Percentiles rank a stretch among this genome's conserved stretches.
phyloP scores from a whole-genome alignment of 2,797 vertebrate genomes.

The Bucorvus abyssinicus region DNA sequence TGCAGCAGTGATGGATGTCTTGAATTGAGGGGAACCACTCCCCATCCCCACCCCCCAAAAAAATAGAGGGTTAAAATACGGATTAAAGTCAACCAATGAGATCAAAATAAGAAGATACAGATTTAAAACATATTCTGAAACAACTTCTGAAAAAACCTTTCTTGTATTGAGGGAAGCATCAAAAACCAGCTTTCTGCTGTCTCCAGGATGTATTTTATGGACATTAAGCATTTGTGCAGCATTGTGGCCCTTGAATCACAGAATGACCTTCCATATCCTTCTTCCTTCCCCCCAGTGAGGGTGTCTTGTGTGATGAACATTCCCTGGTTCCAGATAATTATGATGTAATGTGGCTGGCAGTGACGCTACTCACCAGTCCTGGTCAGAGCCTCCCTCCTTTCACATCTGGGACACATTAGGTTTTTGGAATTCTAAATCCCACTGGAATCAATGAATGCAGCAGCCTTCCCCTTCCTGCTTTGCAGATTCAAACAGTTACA shows the following conservation, averaged over 20 bases:
- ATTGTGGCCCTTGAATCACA: background rate
- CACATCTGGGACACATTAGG: background rate
- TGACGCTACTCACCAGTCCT: background rate
- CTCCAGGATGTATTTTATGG: background rate
- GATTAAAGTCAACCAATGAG: background rate
- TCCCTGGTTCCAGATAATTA: background rate
- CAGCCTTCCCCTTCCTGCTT: no score
- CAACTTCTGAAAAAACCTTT: background rate
- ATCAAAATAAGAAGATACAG: background rate
- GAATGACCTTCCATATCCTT: background rate
- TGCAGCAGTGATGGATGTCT: background rate
- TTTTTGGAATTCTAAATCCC: background rate
- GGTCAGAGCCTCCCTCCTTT: background rate
- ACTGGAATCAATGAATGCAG: no score
- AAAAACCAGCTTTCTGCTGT: background rate
- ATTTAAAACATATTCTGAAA: constrained; percentile 3
- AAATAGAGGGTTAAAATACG: background rate
- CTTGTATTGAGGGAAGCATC: background rate
- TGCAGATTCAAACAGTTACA: no score
- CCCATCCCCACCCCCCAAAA: no score
- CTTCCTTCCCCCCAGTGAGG: background rate
- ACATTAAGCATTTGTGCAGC: background rate
- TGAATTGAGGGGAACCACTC: background rate
- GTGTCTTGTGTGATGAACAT: background rate
- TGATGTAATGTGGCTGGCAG: background rate